Base-by-base conservation (phyloP, 2,797 vertebrate species). In the Anomalospiza imberbis region DNA sequence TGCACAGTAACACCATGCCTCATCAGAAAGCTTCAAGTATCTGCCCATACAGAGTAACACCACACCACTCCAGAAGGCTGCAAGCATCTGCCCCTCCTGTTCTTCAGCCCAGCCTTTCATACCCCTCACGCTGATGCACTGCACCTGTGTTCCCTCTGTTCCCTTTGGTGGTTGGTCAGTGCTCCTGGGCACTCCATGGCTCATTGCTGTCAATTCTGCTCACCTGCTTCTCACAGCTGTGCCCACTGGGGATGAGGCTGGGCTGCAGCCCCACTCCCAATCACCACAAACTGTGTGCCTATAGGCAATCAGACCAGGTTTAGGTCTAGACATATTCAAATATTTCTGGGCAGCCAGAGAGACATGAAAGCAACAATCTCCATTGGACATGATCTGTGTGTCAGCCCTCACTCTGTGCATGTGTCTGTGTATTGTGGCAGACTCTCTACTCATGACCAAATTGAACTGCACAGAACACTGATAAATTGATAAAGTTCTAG, bases 101-200 rank as follows among this genome's bases (percentile, higher is more conserved):
- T 48, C 57, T 60, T 60, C 2, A 38, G 57, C 36, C 57, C 36
- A 38, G 3, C 17, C 25, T 13, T 60, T 38, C 16, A 28, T 4
- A 5, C 17, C 25, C 22, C 36, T 60, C 4, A 5, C 19, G 36
- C 7, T 19, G 8, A 10, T 19, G 17, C 57, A 19, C 0, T 60
- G 57, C 34, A 2, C 34, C 57, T 60, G 57, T 38, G 57, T 60
- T 25, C 57, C 25, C 36, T 38, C 57, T 60, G 36, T 12, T 19
- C 36, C 25, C 57, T 38, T 28, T 60, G 57, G 57, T 7, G 57
- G 34, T 19, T 60, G 34, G 6, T 38, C 57, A 60, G 57, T 18
- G 34, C 12, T 16, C 34, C 36, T 38, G 57, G 36, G 57, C 57
- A 60, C 57, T 38, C 58, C 36, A 4, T 13, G 58, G 25, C 58